phyloP scores from a whole-genome alignment of 2,888 invertebrate species.

The Cosmorhoe ocellata region DNA sequence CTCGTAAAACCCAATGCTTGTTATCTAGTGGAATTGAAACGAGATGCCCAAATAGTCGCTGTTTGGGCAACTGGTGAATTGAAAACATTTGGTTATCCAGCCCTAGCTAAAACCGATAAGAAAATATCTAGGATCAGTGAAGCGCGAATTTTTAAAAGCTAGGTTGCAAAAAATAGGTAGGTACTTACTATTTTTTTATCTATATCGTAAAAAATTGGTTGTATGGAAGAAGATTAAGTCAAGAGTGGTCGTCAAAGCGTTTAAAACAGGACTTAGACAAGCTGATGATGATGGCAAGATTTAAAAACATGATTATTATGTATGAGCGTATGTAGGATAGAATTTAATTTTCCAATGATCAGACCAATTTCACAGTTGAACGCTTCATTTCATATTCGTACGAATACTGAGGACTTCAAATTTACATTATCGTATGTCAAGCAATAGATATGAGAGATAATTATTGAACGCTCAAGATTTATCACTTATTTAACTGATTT shows the following conservation, averaged over 20 bases:
- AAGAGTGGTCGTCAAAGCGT: too few species aligned
- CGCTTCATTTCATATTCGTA: conserved; percentile 25
- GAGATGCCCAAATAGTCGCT: conserved; percentile 39
- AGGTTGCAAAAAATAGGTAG: too few species aligned
- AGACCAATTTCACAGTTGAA: conserved; percentile 20
- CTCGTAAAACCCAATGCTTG: conserved; percentile 63
- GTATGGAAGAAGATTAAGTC: too few species aligned
- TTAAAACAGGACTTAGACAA: too few species aligned
- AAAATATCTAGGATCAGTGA: neutral
- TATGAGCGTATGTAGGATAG: conserved; percentile 22
- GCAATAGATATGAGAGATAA: too few species aligned
- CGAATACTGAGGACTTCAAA: conserved; percentile 18
- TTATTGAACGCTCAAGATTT: too few species aligned
- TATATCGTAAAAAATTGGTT: too few species aligned
- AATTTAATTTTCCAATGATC: conserved; percentile 26
- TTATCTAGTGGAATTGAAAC: conserved; percentile 53
- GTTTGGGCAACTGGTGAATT: conserved; percentile 18
- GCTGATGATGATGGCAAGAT: neutral
- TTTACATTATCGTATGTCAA: neutral
- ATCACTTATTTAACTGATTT: too few species aligned
- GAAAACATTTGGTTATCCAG: conserved; percentile 3
- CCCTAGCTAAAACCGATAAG: neutral
- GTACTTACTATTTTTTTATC: too few species aligned
- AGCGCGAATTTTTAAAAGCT: too few species aligned
- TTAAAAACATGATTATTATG: conserved; percentile 5